Evolutionary conservation across 2,888 invertebrate genomes (phyloP), one percentile per base, ranked within the genome.

Genomic region (Steromphala cineraria): DNA sequence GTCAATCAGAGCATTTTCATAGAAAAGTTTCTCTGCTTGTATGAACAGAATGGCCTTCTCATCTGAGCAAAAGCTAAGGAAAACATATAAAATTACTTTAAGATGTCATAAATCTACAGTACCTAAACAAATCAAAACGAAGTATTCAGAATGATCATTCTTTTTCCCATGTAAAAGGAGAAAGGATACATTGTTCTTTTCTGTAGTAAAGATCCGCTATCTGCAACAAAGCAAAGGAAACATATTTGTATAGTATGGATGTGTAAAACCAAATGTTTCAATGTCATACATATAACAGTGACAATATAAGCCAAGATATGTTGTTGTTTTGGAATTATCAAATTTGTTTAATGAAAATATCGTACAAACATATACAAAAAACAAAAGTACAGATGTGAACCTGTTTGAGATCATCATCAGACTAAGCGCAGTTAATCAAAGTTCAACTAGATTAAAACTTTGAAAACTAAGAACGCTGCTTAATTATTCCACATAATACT

Each of bases 1-100:
- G 81, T 91, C 90, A 76, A 92, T 89, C 19, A 92, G 82, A 0
- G 90, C 90, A 84, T 89, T 90, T 80, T 92, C 92, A 85, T 92
- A 92, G 80, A 88, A 92, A 80, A 93, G 81, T 79, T 92, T 92
- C 83, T 93, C 93, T 67, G 92, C 92, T 81, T 92, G 91, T 24
- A 92, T 88, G 83, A 92, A 92, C 75, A 91, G 91, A 21, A 92
- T 88, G 8, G 92, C 92, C 74, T 90, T 91, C 7, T 91, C 91
- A 88, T 88, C 92, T 92, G 67, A 1, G 13, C 15, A 2, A 52
- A 31, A 7, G 83, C 87, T 81, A 88, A 87, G 84, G 86, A 80
- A 46, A 81, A 53, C 7, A 36, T 4, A 36, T 36, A 2, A 36
- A n/a, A 55, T 21, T 13, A 5, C 46, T 10, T 46, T 46, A 46